A percentile compares a stretch with the other conserved stretches of the same genome.
These are phyloP conservation scores for Brienomyrus longianalis DNA, from an alignment of 2,113 vertebrate species.

Conservation along the genomic window DNA sequence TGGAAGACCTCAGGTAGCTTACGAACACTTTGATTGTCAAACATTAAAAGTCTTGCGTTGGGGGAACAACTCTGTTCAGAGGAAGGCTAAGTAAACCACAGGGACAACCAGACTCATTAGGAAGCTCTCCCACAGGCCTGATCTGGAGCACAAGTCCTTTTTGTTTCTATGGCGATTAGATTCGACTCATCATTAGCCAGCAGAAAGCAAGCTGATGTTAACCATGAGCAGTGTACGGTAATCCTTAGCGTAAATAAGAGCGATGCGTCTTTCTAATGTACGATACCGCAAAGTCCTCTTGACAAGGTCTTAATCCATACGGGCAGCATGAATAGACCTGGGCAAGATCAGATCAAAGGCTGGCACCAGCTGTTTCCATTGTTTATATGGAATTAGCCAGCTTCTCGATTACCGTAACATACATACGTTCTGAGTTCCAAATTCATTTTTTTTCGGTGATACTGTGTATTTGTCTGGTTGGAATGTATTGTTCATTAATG, in stretches of 20 bases:
- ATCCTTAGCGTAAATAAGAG: not conserved
- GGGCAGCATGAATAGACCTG: not conserved
- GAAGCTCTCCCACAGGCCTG: conserved; percentile 3
- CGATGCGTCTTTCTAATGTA: not conserved
- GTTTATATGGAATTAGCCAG: not conserved
- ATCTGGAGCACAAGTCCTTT: not conserved
- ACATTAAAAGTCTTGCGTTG: not conserved
- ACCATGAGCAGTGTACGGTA: not conserved
- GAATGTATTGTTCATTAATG: conserved; percentile 4
- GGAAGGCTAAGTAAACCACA: conserved; percentile 9
- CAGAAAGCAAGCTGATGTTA: not conserved
- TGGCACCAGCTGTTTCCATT: not conserved
- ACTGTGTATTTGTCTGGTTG: not conserved
- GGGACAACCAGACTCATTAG: conserved; percentile 10
- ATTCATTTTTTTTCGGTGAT: not conserved
- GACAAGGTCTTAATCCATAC: not conserved
- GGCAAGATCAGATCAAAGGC: not conserved
- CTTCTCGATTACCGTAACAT: not conserved
- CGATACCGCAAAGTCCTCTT: not conserved
- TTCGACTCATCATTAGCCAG: not conserved
- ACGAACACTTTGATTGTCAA: not conserved
- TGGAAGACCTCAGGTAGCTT: not conserved
- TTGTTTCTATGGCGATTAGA: conserved; percentile 14
- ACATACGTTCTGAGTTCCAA: not conserved
- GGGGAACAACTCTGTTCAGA: not conserved